Percentiles rank a stretch among this genome's conserved stretches.
phyloP scores from a whole-genome alignment of 2,113 vertebrate species.

The Montifringilla adamsi region DNA sequence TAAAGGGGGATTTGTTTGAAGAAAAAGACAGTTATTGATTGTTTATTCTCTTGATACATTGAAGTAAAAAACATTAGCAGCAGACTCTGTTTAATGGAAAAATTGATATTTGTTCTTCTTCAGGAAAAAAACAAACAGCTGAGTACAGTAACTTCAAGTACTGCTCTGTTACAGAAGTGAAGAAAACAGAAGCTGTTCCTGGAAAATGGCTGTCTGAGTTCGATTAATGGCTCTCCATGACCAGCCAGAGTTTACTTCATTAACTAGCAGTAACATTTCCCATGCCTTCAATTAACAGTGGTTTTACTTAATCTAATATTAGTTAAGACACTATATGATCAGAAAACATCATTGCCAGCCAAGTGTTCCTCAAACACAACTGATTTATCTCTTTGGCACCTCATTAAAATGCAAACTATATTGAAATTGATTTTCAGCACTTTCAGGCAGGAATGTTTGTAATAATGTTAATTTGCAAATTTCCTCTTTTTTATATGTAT shows the following conservation, averaged over 20 bases:
- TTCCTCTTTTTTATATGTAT: conserved; percentile 41
- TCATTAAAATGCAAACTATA: conserved; percentile 82
- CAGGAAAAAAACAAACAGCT: background rate
- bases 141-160: background rate
- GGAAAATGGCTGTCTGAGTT: conserved; percentile 6
- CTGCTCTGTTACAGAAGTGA: background rate
- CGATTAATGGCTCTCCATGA: background rate
- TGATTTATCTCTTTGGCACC: conserved; percentile 73
- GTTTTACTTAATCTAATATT: conserved; percentile 69
- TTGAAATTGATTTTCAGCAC: conserved; percentile 78
- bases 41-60: background rate
- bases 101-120: background rate
- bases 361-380: conserved; percentile 62
- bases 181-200: background rate
- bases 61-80: background rate
- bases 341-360: conserved; percentile 65
- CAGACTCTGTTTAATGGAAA: background rate
- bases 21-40: background rate
- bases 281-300: conserved; percentile 70
- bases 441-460: conserved; percentile 75
- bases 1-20: background rate
- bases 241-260: conserved; percentile 56
- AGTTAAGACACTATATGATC: conserved; percentile 60
- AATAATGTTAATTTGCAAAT: conserved; percentile 81
- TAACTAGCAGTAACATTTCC: conserved; percentile 63